Conservation (phyloP, 53 echinoderm and acorn worm species). For the Zoroaster sp. region DNA sequence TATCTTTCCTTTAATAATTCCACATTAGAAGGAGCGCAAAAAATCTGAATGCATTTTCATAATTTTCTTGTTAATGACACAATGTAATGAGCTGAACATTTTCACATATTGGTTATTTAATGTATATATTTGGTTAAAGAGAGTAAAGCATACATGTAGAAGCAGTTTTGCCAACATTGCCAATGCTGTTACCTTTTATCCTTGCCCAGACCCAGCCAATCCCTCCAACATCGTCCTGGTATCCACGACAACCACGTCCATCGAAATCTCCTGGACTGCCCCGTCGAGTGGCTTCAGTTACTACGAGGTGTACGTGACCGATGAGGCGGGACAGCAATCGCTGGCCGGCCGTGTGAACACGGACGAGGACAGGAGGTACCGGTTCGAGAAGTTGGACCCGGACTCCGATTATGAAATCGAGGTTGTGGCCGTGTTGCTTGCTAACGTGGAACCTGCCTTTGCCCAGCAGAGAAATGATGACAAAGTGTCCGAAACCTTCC, state of each 20-base stretch:
- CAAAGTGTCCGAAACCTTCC: background rate
- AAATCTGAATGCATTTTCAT: no score
- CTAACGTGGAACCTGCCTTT: background rate
- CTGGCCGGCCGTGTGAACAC: constrained; percentile 12
- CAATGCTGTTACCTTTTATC: no score
- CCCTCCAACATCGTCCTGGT: background rate
- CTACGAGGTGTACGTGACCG: constrained; percentile 40
- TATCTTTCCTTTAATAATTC: no score
- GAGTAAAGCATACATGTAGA: no score
- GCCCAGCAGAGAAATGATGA: constrained; percentile 3
- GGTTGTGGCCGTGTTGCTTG: constrained; percentile 23
- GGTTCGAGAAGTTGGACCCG: constrained; percentile 29
- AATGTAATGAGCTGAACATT: no score
- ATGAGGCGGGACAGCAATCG: background rate
- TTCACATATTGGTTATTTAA: no score
- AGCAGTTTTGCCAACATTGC: background rate
- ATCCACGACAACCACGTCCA: constrained; percentile 1
- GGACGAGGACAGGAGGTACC: background rate
- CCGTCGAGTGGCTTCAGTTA: constrained; percentile 28
- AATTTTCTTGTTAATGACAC: no score
- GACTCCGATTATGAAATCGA: constrained; percentile 21
- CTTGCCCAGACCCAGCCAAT: constrained; percentile 21
- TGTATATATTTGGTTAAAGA: no score
- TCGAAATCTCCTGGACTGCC: constrained; percentile 41
- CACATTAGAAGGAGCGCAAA: no score